Conservation (phyloP, 2,113 vertebrate genomes). For the Alethe diademata region DNA sequence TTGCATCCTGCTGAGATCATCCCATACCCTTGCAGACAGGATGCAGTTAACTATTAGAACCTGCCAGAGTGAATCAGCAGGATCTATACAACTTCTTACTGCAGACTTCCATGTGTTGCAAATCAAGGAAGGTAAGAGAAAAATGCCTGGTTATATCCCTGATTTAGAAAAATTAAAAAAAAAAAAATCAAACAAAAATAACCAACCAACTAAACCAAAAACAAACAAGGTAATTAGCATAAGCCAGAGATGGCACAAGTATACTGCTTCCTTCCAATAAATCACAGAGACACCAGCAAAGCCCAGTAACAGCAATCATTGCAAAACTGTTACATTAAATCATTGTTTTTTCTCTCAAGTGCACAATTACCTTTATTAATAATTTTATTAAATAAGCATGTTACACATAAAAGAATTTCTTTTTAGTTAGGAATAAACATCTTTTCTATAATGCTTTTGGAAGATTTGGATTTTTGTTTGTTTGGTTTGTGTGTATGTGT, state of each 20-base stretch:
- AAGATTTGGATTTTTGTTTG: neutral
- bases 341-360: neutral
- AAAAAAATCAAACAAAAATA: neutral
- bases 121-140: neutral
- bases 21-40: neutral
- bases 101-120: slow-evolving; percentile 13
- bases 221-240: neutral
- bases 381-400: neutral
- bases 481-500: neutral
- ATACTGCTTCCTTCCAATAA: neutral
- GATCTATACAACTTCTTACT: slow-evolving; percentile 20
- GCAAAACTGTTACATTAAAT: neutral
- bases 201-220: neutral
- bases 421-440: neutral
- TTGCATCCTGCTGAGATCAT: neutral
- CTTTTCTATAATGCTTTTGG: neutral
- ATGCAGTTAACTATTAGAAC: slow-evolving; percentile 32
- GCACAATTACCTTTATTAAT: neutral
- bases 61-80: slow-evolving; percentile 54
- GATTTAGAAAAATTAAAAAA: neutral
- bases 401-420: neutral
- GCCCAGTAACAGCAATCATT: neutral
- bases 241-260: neutral
- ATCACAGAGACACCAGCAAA: neutral
- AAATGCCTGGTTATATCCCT: neutral